Conservation (phyloP, 2,888 invertebrate genomes). For the Leptopterna dolabrata region DNA sequence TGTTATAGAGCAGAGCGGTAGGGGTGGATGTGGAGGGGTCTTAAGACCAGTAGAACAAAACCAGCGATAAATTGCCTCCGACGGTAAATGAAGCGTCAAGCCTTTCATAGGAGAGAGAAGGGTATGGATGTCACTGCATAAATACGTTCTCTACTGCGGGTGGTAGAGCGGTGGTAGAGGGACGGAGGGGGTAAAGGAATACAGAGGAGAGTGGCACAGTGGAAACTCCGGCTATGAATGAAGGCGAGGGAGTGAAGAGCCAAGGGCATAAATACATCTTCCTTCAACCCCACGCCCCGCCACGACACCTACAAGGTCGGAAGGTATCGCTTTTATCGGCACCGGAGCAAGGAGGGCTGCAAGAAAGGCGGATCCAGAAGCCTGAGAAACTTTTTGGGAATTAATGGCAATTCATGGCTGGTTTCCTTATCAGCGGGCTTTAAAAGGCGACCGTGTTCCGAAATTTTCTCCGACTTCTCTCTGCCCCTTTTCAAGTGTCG, state of each 20-base stretch:
- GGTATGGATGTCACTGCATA: constrained; percentile 50
- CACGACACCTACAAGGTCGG: no score
- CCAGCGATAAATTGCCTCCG: constrained; percentile 40
- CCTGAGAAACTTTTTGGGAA: constrained; percentile 33
- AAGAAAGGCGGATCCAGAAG: neutral
- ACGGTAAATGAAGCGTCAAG: constrained; percentile 49
- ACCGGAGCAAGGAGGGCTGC: neutral
- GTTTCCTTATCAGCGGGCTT: constrained; percentile 36
- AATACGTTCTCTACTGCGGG: constrained; percentile 21
- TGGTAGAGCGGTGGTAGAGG: neutral
- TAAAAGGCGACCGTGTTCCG: neutral
- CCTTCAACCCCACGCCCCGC: neutral
- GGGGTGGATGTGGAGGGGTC: neutral
- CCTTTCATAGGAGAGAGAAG: constrained; percentile 43
- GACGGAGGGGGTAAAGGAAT: neutral
- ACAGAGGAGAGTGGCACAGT: neutral
- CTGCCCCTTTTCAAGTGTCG: neutral
- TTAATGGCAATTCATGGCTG: constrained; percentile 47
- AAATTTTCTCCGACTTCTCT: neutral
- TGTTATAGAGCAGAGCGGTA: neutral
- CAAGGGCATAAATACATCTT: constrained; percentile 46
- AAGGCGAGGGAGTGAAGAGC: constrained; percentile 4
- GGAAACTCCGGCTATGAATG: constrained; percentile 29
- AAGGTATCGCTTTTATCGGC: constrained; percentile 51
- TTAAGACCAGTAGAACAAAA: constrained; percentile 48